These are phyloP conservation scores for Cotesia typhae DNA, from an alignment of 1,140 invertebrate genomes.

Conservation along the genomic window DNA sequence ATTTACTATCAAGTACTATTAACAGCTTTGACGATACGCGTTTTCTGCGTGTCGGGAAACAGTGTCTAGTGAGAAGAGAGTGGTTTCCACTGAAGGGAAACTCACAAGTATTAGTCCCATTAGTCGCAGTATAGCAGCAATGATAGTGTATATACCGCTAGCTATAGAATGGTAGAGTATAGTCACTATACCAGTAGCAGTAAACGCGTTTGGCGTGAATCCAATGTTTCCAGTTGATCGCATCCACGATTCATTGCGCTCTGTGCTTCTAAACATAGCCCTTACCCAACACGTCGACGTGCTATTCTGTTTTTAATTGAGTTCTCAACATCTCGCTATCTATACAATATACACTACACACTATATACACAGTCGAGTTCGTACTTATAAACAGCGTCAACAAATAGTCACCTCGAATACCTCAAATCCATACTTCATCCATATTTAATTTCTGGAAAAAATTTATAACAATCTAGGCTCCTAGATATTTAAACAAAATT, in stretches of 20 bases:
- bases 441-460: too few species aligned
- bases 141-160: too few species aligned
- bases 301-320: constrained; percentile 35
- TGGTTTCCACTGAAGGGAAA: too few species aligned
- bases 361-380: too few species aligned
- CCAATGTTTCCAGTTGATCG: constrained; percentile 43
- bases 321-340: constrained; percentile 23
- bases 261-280: constrained; percentile 14
- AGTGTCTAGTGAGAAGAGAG: constrained; percentile 4
- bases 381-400: background rate
- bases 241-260: constrained; percentile 41
- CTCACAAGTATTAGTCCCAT: too few species aligned
- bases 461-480: too few species aligned
- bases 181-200: constrained; percentile 20
- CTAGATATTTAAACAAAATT: too few species aligned
- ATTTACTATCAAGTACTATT: constrained; percentile 2
- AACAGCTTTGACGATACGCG: constrained; percentile 12
- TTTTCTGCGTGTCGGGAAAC: constrained; percentile 31
- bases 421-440: too few species aligned
- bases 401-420: too few species aligned
- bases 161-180: constrained; percentile 32
- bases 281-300: constrained; percentile 33
- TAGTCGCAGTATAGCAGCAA: too few species aligned
- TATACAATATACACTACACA: background rate
- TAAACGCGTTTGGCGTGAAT: constrained; percentile 42